A percentile compares a stretch with the other conserved stretches of the same genome.
These are phyloP conservation scores for Psittacula cyanocephala DNA, from an alignment of 2,113 vertebrate species.

Conservation along the genomic window DNA sequence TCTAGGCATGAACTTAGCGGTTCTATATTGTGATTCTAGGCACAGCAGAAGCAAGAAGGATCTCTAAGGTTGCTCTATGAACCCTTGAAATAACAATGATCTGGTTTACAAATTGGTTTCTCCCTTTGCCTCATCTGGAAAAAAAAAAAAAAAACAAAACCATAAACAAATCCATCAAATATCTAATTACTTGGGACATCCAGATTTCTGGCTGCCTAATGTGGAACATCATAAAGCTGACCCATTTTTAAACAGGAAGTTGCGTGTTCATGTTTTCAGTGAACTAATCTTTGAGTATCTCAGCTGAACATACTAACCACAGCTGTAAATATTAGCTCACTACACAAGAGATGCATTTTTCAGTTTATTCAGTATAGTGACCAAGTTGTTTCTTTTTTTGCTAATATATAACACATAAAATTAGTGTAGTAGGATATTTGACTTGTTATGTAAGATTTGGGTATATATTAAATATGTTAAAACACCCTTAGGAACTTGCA, in stretches of 20 bases:
- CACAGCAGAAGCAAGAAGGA: background rate
- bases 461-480: background rate
- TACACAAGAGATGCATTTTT: background rate
- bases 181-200: background rate
- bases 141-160: background rate
- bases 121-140: background rate
- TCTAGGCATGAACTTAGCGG: accelerated
- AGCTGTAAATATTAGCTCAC: background rate
- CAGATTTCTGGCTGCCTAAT: background rate
- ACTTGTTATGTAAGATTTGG: background rate
- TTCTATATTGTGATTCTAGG: background rate
- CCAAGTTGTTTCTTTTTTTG: background rate
- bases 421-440: background rate
- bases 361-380: background rate
- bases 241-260: background rate
- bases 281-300: background rate
- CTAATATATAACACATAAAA: background rate
- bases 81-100: background rate
- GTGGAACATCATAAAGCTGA: background rate
- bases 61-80: background rate
- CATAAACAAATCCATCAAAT: background rate
- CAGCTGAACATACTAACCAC: background rate
- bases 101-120: background rate
- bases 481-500: background rate
- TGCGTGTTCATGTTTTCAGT: background rate